These are phyloP conservation scores for Cynopterus sphinx DNA, from an alignment of 2,797 vertebrate species.

Conservation along the genomic window DNA sequence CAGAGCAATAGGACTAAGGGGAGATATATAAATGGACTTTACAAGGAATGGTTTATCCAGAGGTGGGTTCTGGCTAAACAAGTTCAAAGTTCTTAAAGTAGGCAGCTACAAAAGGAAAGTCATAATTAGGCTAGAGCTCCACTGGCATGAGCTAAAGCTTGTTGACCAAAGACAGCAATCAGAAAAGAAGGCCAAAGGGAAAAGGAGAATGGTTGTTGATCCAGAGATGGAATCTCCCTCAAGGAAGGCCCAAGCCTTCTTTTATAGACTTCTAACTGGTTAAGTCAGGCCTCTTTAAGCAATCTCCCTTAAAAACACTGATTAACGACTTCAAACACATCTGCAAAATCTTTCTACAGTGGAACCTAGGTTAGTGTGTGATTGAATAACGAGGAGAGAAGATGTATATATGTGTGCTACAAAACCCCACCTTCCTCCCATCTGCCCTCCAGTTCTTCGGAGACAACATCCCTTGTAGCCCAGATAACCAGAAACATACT, in stretches of 20 bases:
- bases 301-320: not conserved
- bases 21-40: not conserved
- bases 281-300: not conserved
- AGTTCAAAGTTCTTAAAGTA: not conserved
- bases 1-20: not conserved
- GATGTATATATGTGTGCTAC: rapidly evolving
- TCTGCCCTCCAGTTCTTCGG: not conserved
- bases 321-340: not conserved
- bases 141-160: not conserved
- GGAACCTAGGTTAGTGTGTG: not conserved
- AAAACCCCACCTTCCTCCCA: rapidly evolving
- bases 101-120: not conserved
- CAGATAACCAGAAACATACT: not conserved
- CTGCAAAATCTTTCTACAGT: not conserved
- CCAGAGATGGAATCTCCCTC: not conserved
- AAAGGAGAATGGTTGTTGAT: not conserved
- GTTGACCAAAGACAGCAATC: rapidly evolving
- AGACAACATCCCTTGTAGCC: too few relatives aligned
- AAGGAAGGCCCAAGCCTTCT: not conserved
- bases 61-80: not conserved
- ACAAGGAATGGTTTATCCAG: not conserved
- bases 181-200: too few relatives aligned
- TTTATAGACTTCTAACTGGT: not conserved
- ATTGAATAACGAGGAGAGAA: not conserved
- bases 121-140: not conserved